Evolutionary conservation across 2,113 vertebrate genomes (phyloP), one percentile per base, ranked within the genome.

Genomic region (Bujurquina vittata): DNA sequence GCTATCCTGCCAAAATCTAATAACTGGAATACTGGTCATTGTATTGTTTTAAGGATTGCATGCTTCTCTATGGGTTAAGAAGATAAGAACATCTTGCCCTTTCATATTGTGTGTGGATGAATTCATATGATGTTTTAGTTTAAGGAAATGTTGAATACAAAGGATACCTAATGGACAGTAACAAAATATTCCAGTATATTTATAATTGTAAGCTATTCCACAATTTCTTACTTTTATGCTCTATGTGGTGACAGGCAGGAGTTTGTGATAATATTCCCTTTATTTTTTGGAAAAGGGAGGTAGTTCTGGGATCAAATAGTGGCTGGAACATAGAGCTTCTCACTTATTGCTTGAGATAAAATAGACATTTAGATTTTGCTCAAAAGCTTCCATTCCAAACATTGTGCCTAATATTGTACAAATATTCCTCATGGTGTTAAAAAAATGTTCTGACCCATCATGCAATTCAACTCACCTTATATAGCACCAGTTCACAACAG

Each of bases 31-130:
- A 74, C 26, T 77, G 77, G 74, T 80, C 84, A 77, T 67, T 78
- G 79, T 77, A 76, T 54, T 61, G 40, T 52, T 84, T 74, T 56
- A 86, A 49, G 75, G 81, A 84, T 84, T 81, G 86, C 29, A 80
- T 11, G n/a, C 57, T 67, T 29, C 46, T 57, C 49, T 29, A 3
- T 20, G 18, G 77, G 46, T 88, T 81, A 74, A 84, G 85, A 77
- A 85, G 72, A 89, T 84, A 77, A 87, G 7, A 60, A 37, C 7
- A 69, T 58, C 31, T 77, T 75, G 40, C 33, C n/a, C 20, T 55
- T 84, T 79, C 17, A 80, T 72, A 74, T 2, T 4, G 6, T 37
- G 18, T 75, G 29, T 55, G 73, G 35, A 77, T 75, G 55, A 85
- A 85, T 14, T 82, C 33, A 75, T 43, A 81, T 55, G 33, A 85